Evolutionary conservation across 2,888 invertebrate genomes (phyloP).

Genomic region (Nasonia oneida): DNA sequence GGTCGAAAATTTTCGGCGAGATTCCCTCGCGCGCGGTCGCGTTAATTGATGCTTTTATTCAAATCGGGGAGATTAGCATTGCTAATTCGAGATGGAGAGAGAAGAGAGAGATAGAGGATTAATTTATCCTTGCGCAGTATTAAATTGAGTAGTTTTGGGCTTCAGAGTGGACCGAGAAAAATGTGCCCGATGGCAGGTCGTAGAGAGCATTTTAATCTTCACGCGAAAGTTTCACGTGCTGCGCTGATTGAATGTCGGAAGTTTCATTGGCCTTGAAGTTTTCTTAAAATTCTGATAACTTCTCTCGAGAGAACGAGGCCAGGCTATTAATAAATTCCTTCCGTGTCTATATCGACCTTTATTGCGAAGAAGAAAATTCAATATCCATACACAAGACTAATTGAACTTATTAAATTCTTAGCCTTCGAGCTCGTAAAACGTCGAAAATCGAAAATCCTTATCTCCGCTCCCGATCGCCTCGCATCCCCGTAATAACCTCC

Average conservation of each 20-base stretch:
- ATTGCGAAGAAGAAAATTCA: neutral
- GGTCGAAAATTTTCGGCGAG: slow-evolving; percentile 3
- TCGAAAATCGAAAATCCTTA: slow-evolving; percentile 11
- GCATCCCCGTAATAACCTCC: neutral
- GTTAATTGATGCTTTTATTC: slow-evolving; percentile 55
- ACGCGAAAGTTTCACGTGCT: neutral
- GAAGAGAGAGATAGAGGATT: slow-evolving; percentile 33
- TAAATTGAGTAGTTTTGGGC: slow-evolving; percentile 50
- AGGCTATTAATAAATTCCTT: no score
- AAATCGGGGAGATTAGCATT: slow-evolving; percentile 55
- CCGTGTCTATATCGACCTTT: no score
- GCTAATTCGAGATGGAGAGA: slow-evolving; percentile 55
- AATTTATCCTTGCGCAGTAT: slow-evolving; percentile 47
- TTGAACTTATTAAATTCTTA: neutral
- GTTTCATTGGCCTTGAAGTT: no score
- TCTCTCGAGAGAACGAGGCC: no score
- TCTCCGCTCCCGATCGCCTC: neutral
- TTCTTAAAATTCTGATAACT: no score
- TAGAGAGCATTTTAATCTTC: neutral
- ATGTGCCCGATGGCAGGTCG: neutral
- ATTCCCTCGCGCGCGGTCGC: neutral
- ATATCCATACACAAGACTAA: neutral
- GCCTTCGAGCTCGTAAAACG: neutral
- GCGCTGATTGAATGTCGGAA: no score
- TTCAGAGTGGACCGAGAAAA: neutral